phyloP scores from a whole-genome alignment of 2,797 vertebrate species.

The Echeneis naucrates region DNA sequence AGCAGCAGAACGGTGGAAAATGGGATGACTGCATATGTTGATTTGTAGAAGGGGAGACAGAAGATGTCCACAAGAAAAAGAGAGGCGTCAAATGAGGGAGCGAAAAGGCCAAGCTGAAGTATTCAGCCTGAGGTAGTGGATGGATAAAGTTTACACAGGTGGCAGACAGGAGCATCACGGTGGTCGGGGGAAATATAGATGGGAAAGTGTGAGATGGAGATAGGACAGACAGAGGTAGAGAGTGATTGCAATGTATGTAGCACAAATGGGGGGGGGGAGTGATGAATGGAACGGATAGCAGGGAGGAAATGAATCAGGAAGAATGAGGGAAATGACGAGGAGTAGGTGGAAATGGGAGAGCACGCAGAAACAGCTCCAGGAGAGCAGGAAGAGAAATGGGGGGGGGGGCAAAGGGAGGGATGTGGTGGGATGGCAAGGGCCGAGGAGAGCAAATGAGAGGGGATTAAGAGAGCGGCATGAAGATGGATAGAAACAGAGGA shows the following conservation, averaged over 20 bases:
- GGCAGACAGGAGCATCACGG: constrained; percentile 29
- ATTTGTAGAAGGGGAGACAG: constrained; percentile 23
- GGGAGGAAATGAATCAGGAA: constrained; percentile 76
- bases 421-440: constrained; percentile 55
- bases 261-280: constrained; percentile 59
- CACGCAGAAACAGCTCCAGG: constrained; percentile 43
- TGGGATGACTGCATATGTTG: constrained; percentile 9
- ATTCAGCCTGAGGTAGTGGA: constrained; percentile 39
- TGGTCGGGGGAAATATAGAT: constrained; percentile 60
- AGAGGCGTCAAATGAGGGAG: constrained; percentile 7
- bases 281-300: constrained; percentile 60
- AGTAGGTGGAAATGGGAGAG: constrained; percentile 74
- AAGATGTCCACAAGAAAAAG: constrained; percentile 12
- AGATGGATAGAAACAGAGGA: constrained; percentile 79
- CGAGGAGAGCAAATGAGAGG: constrained; percentile 75
- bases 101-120: constrained; percentile 29
- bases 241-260: constrained; percentile 45
- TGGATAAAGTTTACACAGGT: constrained; percentile 40
- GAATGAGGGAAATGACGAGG: constrained; percentile 67
- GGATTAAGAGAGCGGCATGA: constrained; percentile 80
- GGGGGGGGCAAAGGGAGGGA: neutral
- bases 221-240: constrained; percentile 32
- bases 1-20: constrained; percentile 28
- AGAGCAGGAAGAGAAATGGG: constrained; percentile 58
- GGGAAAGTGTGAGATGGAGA: constrained; percentile 44